These are phyloP conservation scores for Pachyramphus minor DNA, from an alignment of 2,113 vertebrate genomes.

Conservation along the genomic window DNA sequence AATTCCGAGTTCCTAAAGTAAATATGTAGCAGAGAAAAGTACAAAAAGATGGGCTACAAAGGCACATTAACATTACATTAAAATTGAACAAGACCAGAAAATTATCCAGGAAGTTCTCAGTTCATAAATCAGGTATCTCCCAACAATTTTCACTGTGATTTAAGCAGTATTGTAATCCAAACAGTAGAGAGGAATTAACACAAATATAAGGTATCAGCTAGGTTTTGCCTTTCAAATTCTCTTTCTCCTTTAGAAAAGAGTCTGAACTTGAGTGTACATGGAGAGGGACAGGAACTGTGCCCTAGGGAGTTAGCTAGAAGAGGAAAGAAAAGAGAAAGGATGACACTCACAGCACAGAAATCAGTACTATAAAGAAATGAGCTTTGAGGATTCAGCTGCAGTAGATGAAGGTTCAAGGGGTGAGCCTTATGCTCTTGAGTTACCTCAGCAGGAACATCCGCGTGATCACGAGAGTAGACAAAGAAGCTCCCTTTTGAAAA, in stretches of 20 bases:
- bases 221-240: neutral
- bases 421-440: neutral
- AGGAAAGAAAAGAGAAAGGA: neutral
- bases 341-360: neutral
- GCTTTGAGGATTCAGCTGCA: neutral
- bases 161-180: neutral
- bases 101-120: neutral
- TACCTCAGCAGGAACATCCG: neutral
- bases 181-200: neutral
- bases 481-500: neutral
- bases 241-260: neutral
- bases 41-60: neutral
- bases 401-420: neutral
- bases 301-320: neutral
- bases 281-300: neutral
- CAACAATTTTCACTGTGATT: neutral
- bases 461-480: neutral
- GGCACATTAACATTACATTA: neutral
- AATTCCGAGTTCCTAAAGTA: neutral
- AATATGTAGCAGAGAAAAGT: neutral
- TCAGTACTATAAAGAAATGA: neutral
- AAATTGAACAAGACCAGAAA: neutral
- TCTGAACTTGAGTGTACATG: fast-evolving
- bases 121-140: neutral
- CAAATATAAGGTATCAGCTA: neutral